These are phyloP conservation scores for Microcebus tavaratra DNA, from an alignment of 2,113 vertebrate species.

Conservation along the genomic window DNA sequence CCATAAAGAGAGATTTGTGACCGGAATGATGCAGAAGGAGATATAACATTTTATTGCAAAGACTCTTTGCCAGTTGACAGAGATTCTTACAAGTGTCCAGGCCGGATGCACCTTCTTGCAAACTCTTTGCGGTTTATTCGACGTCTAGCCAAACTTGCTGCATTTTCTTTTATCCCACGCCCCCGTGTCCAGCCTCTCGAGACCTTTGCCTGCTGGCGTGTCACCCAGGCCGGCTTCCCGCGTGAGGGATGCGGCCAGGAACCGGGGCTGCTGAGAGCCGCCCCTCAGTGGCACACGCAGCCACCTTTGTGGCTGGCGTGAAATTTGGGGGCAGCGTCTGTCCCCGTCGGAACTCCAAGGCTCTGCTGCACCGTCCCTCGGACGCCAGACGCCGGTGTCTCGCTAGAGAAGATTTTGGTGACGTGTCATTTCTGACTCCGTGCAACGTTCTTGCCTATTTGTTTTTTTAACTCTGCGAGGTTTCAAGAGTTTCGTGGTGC, in stretches of 20 bases:
- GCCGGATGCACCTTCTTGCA: rapidly evolving
- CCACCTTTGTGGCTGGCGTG: not conserved
- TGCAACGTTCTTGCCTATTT: rapidly evolving
- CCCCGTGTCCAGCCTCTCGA: rapidly evolving
- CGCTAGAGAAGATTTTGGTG: not conserved
- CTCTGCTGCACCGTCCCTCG: rapidly evolving
- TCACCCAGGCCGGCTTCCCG: rapidly evolving
- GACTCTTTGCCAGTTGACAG: not conserved
- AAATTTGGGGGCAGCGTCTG: not conserved
- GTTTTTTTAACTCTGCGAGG: not conserved
- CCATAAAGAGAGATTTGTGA: not conserved
- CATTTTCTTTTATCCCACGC: rapidly evolving
- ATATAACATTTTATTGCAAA: rapidly evolving
- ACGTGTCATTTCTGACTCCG: not conserved
- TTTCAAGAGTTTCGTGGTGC: not conserved
- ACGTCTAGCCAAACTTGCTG: not conserved
- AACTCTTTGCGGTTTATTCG: rapidly evolving
- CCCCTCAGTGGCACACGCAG: rapidly evolving
- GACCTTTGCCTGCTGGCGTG: not conserved
- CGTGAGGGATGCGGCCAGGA: rapidly evolving
- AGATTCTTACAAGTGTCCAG: not conserved
- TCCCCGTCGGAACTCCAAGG: rapidly evolving
- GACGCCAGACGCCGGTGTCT: not conserved
- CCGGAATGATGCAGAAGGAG: not conserved
- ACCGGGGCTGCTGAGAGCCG: rapidly evolving